Conservation (phyloP, 2,113 vertebrate species). For the Nettapus auritus region DNA sequence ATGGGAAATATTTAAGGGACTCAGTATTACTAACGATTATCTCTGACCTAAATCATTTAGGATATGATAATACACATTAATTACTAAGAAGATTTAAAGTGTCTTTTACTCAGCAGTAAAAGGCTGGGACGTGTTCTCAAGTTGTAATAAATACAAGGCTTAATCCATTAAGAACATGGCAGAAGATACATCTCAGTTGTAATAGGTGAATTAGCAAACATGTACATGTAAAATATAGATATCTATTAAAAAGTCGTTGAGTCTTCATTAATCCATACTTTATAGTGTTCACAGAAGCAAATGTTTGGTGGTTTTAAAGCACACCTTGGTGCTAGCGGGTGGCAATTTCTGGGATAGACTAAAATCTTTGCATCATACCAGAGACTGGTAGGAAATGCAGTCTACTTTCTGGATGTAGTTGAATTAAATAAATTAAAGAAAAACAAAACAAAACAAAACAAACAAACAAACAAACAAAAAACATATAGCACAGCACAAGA, state of each 20-base stretch:
- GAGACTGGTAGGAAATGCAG: not conserved
- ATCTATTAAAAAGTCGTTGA: not conserved
- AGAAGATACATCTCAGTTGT: not conserved
- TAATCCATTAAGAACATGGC: not conserved
- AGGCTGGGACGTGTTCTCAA: not conserved
- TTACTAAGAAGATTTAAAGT: not conserved
- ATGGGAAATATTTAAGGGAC: not conserved
- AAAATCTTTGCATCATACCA: not conserved
- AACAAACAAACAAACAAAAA: no score
- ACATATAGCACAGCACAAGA: not conserved
- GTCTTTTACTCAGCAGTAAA: not conserved
- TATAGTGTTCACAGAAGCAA: not conserved
- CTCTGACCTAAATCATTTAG: not conserved
- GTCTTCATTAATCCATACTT: not conserved
- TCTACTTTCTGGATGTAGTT: not conserved
- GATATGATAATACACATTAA: not conserved
- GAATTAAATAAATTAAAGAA: not conserved
- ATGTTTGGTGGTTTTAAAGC: not conserved
- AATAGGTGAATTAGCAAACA: not conserved
- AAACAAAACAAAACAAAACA: not conserved
- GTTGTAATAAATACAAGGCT: not conserved
- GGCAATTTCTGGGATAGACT: not conserved
- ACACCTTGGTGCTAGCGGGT: not conserved
- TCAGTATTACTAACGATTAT: not conserved
- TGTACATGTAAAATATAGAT: rapidly evolving